These are phyloP conservation scores for Channallabes apus DNA, from an alignment of 2,797 vertebrate genomes.

Conservation along the genomic window DNA sequence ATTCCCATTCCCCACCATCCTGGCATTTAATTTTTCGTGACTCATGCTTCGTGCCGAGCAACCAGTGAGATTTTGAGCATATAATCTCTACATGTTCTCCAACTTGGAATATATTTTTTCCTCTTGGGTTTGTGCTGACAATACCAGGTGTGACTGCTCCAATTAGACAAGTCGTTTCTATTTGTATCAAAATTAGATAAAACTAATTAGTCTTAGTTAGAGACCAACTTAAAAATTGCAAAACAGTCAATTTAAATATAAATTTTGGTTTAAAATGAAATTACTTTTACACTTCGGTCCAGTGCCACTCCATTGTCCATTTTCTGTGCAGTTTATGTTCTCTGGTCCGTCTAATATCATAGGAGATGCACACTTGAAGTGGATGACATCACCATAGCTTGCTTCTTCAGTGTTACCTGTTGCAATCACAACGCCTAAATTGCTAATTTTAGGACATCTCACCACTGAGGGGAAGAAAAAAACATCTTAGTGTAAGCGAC, in stretches of 20 bases:
- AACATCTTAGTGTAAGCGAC: constrained; percentile 1
- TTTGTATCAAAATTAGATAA: constrained; percentile 1
- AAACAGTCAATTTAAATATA: no score
- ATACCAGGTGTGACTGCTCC: not conserved
- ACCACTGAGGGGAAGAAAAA: constrained; percentile 56
- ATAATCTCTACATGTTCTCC: constrained; percentile 24
- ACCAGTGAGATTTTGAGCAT: constrained; percentile 15
- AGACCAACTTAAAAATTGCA: no score
- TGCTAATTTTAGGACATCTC: constrained; percentile 55
- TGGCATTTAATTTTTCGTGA: constrained; percentile 13
- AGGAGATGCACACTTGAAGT: constrained; percentile 63
- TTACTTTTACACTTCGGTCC: constrained; percentile 66
- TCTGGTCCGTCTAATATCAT: not conserved
- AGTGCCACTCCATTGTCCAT: constrained; percentile 53
- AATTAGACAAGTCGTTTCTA: constrained; percentile 37
- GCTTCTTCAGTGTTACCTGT: constrained; percentile 62
- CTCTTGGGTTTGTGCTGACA: not conserved
- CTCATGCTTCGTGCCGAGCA: accelerated
- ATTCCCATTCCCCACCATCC: constrained; percentile 41
- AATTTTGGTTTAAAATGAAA: no score
- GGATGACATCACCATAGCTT: constrained; percentile 63
- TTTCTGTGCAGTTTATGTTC: constrained; percentile 64
- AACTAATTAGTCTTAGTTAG: not conserved
- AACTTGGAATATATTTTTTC: constrained; percentile 47
- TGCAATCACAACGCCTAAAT: constrained; percentile 39